phyloP scores from a whole-genome alignment of 2,113 vertebrate genomes.

The Alouatta palliata region DNA sequence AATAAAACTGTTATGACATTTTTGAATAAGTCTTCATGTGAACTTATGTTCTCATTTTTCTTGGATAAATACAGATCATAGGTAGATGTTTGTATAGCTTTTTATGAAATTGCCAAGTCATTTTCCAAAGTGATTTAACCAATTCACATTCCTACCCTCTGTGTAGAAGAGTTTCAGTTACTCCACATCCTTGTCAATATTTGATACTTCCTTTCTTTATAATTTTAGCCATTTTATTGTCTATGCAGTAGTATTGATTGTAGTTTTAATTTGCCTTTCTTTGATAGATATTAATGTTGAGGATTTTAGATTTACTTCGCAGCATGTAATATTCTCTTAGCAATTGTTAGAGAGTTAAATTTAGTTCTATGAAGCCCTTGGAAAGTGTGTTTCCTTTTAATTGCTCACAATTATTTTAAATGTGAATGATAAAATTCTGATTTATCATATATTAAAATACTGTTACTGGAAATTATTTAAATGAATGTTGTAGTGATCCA shows the following conservation, averaged over 20 bases:
- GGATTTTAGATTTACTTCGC: background rate
- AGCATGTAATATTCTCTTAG: background rate
- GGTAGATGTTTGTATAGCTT: background rate
- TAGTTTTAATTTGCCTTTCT: background rate
- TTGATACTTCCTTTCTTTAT: background rate
- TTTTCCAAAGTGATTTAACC: background rate
- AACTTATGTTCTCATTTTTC: background rate
- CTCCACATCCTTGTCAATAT: background rate
- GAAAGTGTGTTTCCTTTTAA: background rate
- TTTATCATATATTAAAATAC: background rate
- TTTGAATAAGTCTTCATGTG: background rate
- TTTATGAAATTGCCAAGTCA: background rate
- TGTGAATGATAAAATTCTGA: background rate
- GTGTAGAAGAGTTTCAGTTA: background rate
- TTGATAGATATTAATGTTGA: background rate
- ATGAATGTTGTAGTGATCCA: background rate
- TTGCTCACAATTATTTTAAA: background rate
- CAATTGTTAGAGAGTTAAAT: slow-evolving; percentile 9
- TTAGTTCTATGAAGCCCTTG: background rate
- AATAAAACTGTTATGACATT: background rate
- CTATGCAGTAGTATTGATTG: background rate
- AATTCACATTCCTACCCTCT: background rate
- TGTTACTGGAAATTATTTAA: background rate
- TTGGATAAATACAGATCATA: background rate
- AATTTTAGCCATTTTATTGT: background rate